phyloP scores from a whole-genome alignment of 2,113 vertebrate genomes.

The Galbula dea region DNA sequence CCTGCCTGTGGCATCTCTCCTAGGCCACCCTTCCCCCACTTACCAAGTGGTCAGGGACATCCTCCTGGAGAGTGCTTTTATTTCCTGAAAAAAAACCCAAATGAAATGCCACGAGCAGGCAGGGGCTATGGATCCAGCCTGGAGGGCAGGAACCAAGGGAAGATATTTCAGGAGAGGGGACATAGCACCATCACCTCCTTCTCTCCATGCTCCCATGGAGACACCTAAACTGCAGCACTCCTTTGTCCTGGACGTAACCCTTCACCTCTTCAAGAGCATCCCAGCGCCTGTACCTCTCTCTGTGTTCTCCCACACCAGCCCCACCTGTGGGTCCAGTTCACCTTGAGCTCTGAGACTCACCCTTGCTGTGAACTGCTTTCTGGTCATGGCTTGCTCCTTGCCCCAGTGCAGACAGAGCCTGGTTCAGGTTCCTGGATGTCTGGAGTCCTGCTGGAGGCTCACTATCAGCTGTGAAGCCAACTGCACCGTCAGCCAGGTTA shows the following conservation, averaged over 20 bases:
- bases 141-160: background rate
- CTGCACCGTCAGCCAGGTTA: background rate
- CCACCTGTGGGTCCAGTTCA: background rate
- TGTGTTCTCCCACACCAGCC: background rate
- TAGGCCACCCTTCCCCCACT: background rate
- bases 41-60: background rate
- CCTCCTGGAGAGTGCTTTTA: background rate
- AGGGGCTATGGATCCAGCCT: background rate
- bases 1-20: rapidly evolving
- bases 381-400: background rate
- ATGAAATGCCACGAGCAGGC: background rate
- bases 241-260: background rate
- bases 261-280: background rate
- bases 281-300: background rate
- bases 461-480: background rate
- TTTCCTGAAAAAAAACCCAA: background rate
- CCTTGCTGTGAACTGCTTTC: background rate
- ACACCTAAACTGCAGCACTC: background rate
- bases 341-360: background rate
- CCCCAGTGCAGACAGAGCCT: background rate
- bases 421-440: background rate
- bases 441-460: background rate
- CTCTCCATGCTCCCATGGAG: background rate
- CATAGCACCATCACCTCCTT: background rate
- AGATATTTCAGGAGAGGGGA: background rate